These are phyloP conservation scores for Enteromius viviparus DNA, from an alignment of 2,797 vertebrate species.

Conservation along the genomic window DNA sequence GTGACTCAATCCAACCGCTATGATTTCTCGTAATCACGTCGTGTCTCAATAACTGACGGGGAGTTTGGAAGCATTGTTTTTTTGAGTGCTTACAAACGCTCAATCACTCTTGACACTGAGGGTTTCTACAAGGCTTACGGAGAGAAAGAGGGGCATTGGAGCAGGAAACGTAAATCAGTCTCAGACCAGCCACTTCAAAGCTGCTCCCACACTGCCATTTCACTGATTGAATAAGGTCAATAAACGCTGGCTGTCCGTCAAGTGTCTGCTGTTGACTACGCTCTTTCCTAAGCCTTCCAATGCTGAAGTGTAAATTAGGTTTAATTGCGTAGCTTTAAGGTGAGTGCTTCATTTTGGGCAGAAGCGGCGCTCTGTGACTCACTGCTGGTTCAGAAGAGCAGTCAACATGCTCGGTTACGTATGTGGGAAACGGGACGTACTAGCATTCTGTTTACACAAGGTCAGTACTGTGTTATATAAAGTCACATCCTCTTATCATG, in stretches of 20 bases:
- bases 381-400: background rate
- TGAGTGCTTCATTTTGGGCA: conserved; percentile 8
- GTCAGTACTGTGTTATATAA: conserved; percentile 32
- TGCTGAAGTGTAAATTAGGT: conserved; percentile 9
- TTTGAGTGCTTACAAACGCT: conserved; percentile 59
- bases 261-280: conserved; percentile 29
- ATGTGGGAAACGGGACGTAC: background rate
- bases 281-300: background rate
- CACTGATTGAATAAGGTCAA: conserved; percentile 76
- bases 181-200: conserved; percentile 69
- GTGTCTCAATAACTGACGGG: conserved; percentile 40
- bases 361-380: background rate
- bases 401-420: background rate
- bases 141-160: conserved; percentile 21
- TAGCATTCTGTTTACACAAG: background rate
- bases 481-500: conserved; percentile 19
- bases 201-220: conserved; percentile 64
- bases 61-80: conserved; percentile 43
- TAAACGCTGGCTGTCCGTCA: conserved; percentile 35
- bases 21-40: conserved; percentile 23
- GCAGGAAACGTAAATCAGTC: conserved; percentile 49
- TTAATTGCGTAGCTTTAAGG: conserved; percentile 1
- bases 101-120: conserved; percentile 61
- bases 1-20: background rate
- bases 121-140: conserved; percentile 33